phyloP scores from a whole-genome alignment of 2,113 vertebrate species.

The Corythaixoides concolor region DNA sequence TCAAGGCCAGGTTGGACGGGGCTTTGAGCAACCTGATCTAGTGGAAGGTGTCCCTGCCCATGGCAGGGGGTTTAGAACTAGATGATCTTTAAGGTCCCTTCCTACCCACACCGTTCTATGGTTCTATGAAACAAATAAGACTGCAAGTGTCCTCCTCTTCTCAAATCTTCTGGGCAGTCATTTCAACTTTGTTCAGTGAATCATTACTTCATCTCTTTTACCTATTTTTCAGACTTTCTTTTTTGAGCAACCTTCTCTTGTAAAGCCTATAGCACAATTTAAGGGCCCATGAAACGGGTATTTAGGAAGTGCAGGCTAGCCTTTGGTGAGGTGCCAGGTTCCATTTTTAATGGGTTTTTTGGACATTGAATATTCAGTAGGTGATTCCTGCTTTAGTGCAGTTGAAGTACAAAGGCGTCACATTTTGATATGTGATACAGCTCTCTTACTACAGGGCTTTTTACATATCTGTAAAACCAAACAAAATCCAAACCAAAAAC shows the following conservation, averaged over 20 bases:
- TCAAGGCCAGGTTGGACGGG: no score
- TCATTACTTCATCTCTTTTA: not conserved
- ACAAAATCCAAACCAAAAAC: not conserved
- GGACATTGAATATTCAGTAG: not conserved
- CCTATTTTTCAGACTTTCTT: not conserved
- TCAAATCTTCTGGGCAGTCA: not conserved
- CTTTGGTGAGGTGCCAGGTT: not conserved
- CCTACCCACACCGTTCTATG: no score
- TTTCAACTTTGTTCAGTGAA: not conserved
- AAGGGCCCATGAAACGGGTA: not conserved
- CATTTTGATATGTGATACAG: not conserved
- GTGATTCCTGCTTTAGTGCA: not conserved
- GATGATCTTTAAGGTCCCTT: no score
- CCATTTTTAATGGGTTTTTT: not conserved
- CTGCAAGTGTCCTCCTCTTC: not conserved
- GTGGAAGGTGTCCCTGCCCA: no score
- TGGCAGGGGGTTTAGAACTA: no score
- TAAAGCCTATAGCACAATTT: not conserved
- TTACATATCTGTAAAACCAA: not conserved
- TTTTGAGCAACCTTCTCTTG: not conserved
- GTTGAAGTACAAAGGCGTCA: not conserved
- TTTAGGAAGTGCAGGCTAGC: not conserved
- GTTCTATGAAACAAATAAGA: not conserved
- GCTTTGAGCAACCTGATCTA: no score
- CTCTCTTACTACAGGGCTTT: not conserved